Conservation (phyloP, 1,140 invertebrate genomes). For the Cecropterus lyciades region DNA sequence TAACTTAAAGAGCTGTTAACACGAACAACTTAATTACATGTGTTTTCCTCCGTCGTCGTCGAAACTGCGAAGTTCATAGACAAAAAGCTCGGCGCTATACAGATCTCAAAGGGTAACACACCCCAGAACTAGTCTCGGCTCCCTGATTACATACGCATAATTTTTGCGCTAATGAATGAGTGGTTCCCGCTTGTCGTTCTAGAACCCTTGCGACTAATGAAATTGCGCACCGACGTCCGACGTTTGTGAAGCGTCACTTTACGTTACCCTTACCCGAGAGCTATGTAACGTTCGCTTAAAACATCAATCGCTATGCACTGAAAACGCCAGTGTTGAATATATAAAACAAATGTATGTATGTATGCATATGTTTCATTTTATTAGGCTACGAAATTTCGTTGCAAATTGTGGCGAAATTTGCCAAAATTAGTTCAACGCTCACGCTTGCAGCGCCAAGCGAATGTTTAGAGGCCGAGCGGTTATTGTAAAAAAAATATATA, state of each 20-base stretch:
- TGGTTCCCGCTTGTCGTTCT: conserved; percentile 24
- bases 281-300: too few species aligned
- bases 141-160: conserved; percentile 18
- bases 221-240: conserved; percentile 39
- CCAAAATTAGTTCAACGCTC: too few species aligned
- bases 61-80: not conserved
- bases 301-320: too few species aligned
- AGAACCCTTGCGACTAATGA: conserved; percentile 51
- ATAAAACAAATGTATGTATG: too few species aligned
- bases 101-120: conserved; percentile 10
- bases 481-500: too few species aligned
- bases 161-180: conserved; percentile 45
- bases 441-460: too few species aligned
- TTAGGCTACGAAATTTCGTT: too few species aligned
- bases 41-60: not conserved
- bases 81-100: not conserved
- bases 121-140: not conserved
- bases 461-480: too few species aligned
- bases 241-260: conserved; percentile 19
- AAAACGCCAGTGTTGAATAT: too few species aligned
- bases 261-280: too few species aligned
- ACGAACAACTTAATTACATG: not conserved
- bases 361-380: too few species aligned
- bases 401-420: too few species aligned
- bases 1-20: not conserved